Base-by-base conservation (phyloP, 2,888 invertebrate species). In the Glaucopsyche alexis region DNA sequence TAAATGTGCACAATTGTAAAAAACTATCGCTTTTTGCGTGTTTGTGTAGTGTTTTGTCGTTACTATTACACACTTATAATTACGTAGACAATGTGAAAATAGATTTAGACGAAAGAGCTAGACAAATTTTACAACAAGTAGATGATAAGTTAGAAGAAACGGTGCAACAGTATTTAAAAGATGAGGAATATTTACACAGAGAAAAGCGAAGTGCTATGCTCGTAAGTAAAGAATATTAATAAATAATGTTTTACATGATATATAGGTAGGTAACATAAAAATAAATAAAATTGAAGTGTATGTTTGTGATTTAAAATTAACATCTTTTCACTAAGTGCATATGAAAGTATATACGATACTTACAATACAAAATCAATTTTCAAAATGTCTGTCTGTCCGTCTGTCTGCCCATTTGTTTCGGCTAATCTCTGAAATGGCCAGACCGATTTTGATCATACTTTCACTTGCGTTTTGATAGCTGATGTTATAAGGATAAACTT, bases 161-260 rank as follows among this genome's bases (percentile, higher is more conserved):
- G 76, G 76, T 91, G 29, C 79, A 81, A 67, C 82, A 82, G 76
- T 80, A 85, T 2, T 66, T 76, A 52, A 50, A 72, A 69, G 55
- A 49, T 60, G 81, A 80, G 50, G 82, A 81, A 11, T 81, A 80
- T 16, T 78, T 82, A 45, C 82, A 82, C 74, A 84, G 90, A 72
- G 38, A 81, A 70, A 91, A 85, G 80, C 84, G 92, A 74, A 91
- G 89, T 80, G 92, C 93, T 11, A 90, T 91, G 90, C 78, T 92
- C 82, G 92, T 93, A 82, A 84, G 87, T 78, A 72, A 38, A 19
- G 5, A 5, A 19, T 11, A 13, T 42, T 47, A 9, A n/a, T n/a
- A 45, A 19, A n/a, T 45, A 7, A 19, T 9, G 9, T 16, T 16
- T 9, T 0, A 52, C n/a, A 9, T 7, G 0, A 9, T 16, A 2